Conservation (phyloP, 2,113 vertebrate genomes). For the Microcebus murinus region DNA sequence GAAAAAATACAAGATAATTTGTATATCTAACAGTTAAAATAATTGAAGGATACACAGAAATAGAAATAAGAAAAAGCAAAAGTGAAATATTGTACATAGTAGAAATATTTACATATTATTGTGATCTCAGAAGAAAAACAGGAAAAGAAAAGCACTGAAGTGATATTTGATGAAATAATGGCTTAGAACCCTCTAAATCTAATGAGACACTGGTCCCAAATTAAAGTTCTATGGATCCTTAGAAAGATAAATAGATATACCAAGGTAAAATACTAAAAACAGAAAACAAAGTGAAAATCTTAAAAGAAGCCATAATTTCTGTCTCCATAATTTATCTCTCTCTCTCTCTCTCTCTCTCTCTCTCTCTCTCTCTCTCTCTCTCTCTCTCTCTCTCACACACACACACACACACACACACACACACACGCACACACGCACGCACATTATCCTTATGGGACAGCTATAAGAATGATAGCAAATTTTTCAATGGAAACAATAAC, state of each 20-base stretch:
- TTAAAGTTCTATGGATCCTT: not conserved
- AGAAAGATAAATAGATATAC: not conserved
- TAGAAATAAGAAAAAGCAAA: not conserved
- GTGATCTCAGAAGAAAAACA: not conserved
- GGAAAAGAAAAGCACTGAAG: not conserved
- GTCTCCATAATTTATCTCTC: too few relatives aligned
- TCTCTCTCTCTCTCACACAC: too few relatives aligned
- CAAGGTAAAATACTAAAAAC: not conserved
- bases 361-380: too few relatives aligned
- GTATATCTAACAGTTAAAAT: not conserved
- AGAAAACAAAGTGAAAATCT: not conserved
- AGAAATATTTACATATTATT: not conserved
- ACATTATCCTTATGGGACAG: not conserved
- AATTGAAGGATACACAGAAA: not conserved
- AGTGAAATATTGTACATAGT: not conserved
- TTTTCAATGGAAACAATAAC: not conserved
- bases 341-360: too few relatives aligned
- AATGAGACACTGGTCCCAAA: not conserved
- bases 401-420: not conserved
- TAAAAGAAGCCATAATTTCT: not conserved
- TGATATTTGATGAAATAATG: not conserved
- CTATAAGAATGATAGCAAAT: not conserved
- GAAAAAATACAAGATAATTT: not conserved
- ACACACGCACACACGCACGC: not conserved
- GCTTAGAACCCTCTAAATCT: not conserved